A percentile compares a stretch with the other conserved stretches of the same genome.
Evolutionary conservation across 37 sponge, comb jelly and placozoan species (phyloP).

Genomic region (Aplysina aerophoba): DNA sequence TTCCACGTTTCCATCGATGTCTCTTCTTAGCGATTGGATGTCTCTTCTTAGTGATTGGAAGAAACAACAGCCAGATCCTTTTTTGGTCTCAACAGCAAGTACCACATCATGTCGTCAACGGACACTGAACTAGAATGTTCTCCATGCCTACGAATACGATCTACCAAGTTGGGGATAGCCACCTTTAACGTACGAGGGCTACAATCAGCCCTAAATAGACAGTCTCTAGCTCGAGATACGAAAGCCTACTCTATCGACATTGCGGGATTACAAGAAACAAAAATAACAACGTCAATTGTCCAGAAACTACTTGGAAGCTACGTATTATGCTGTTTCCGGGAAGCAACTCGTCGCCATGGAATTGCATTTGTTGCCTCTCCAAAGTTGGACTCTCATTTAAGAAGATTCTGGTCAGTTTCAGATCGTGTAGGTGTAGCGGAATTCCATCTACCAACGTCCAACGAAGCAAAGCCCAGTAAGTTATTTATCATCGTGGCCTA

Average conservation of each 20-base stretch:
- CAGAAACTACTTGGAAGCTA: constrained; percentile 14
- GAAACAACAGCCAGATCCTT: neutral
- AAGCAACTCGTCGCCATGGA: neutral
- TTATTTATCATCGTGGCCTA: constrained; percentile 10
- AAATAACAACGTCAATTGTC: constrained; percentile 16
- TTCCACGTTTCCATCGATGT: too few relatives aligned
- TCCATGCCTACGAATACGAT: constrained; percentile 18
- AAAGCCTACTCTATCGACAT: constrained; percentile 16
- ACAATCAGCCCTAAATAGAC: constrained; percentile 19
- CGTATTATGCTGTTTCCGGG: constrained; percentile 3
- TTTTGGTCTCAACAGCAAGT: constrained; percentile 5
- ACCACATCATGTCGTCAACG: neutral
- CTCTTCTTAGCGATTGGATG: too few relatives aligned
- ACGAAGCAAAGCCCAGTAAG: constrained; percentile 22
- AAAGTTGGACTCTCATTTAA: constrained; percentile 18
- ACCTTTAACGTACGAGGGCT: constrained; percentile 25
- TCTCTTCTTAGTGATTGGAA: too few relatives aligned
- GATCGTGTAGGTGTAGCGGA: constrained; percentile 26
- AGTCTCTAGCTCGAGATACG: constrained; percentile 19
- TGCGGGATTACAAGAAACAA: constrained; percentile 21
- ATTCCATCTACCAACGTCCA: constrained; percentile 25
- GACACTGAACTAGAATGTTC: constrained; percentile 6
- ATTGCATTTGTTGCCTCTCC: constrained; percentile 11
- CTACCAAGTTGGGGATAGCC: constrained; percentile 26
- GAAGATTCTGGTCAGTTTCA: constrained; percentile 27